Evolutionary conservation across 2,888 invertebrate species (phyloP).

Genomic region (Lagria hirta): DNA sequence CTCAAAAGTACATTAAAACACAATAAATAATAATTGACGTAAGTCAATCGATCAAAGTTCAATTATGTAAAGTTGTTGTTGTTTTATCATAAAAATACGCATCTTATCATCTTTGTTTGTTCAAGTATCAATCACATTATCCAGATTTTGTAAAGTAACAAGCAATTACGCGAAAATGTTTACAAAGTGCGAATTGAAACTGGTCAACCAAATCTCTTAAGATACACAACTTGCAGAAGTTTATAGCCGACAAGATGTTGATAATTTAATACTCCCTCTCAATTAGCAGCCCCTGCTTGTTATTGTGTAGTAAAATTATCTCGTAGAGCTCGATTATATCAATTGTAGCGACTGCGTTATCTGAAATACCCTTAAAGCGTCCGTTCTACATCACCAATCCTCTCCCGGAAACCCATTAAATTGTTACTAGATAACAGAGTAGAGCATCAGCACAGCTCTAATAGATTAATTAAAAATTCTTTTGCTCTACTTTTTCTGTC

Average conservation of each 20-base stretch:
- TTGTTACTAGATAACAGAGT: conserved; percentile 13
- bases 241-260: conserved; percentile 43
- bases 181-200: conserved; percentile 5
- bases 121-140: conserved; percentile 14
- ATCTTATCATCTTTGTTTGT: conserved; percentile 9
- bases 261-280: conserved; percentile 50
- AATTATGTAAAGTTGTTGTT: too few relatives aligned
- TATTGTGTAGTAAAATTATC: conserved; percentile 48
- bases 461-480: conserved; percentile 15
- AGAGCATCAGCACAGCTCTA: conserved; percentile 5
- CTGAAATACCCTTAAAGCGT: conserved; percentile 21
- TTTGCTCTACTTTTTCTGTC: conserved; percentile 4
- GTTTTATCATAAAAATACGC: too few relatives aligned
- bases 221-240: conserved; percentile 34
- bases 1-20: too few relatives aligned
- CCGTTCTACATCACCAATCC: conserved; percentile 13
- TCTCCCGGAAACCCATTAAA: conserved; percentile 19
- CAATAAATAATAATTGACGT: too few relatives aligned
- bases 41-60: too few relatives aligned
- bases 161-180: conserved; percentile 6
- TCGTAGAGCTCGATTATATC: conserved; percentile 46
- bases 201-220: conserved; percentile 19
- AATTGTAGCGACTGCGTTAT: conserved; percentile 36
- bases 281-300: conserved; percentile 48
- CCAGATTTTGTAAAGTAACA: conserved; percentile 6